Base-by-base conservation (phyloP, 2,888 invertebrate genomes). In the Tinea semifulvella region DNA sequence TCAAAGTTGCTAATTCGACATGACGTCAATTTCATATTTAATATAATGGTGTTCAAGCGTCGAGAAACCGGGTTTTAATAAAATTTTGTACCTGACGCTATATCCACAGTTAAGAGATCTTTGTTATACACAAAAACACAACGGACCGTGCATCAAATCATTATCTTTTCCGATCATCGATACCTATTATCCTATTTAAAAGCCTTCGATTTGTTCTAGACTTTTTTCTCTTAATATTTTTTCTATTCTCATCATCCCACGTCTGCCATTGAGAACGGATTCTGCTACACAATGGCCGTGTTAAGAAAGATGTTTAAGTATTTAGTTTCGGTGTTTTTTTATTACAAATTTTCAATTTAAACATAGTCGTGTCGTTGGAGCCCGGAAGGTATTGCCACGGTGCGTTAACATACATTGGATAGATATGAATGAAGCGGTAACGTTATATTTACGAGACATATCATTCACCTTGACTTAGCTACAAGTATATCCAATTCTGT, bases 291-390 rank as follows among this genome's bases (percentile, higher is more conserved):
- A 80, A 80, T 74, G 65, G 70, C 49, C 62, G 63, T 65, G 74
- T 74, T 77, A 77, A 76, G 80, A 77, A 77, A 75, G 77, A 77
- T 76, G 76, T 80, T 79, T 79, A 77, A 77, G 72, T 71, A 66
- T 77, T 80, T 80, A 76, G 79, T 62, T 71, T 76, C 79, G 79
- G 70, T 70, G 66, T 75, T 80, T 80, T 43, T 79, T 80, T n/a
- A n/a, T 77, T 68, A 71, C 65, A 66, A 74, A 65, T 72, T 75
- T 75, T 76, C 75, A 73, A 76, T 77, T 73, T 75, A 69, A 74
- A 76, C 69, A 60, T 64, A 70, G 69, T 72, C 74, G 71, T 72
- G 73, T 68, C 62, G 60, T 58, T 67, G 68, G 72, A 65, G 65
- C 77, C 49, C 79, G 79, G 80, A 80, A 80, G 79, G 76, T 77